A percentile compares a stretch with the other conserved stretches of the same genome.
phyloP scores from a whole-genome alignment of 2,888 invertebrate species.

The Chrysomela aeneicollis region DNA sequence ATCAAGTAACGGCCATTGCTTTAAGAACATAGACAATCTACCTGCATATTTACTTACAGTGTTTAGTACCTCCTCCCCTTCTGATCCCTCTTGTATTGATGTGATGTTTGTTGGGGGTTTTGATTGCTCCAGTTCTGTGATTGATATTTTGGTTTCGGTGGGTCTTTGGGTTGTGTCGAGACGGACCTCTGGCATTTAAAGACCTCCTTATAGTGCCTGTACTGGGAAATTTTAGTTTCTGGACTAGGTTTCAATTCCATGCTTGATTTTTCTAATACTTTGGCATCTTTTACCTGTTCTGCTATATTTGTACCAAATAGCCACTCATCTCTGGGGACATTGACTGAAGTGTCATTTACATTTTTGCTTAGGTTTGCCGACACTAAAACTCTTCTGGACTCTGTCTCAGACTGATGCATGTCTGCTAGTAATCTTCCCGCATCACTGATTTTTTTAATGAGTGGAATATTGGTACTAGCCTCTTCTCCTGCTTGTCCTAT shows the following conservation, averaged over 20 bases:
- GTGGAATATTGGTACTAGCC: slow-evolving; percentile 5
- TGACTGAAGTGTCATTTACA: background rate
- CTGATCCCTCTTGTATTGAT: slow-evolving; percentile 8
- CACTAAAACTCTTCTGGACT: background rate
- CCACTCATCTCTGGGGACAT: background rate
- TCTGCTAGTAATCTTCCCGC: slow-evolving; percentile 21
- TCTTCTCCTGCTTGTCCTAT: slow-evolving; percentile 16
- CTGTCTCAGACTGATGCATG: slow-evolving; percentile 23
- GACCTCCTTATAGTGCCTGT: background rate
- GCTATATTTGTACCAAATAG: too few species aligned
- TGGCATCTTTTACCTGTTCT: too few species aligned
- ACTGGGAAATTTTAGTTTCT: too few species aligned
- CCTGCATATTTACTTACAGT: background rate
- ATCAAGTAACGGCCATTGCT: too few species aligned
- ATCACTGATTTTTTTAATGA: slow-evolving; percentile 23
- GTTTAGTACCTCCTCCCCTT: slow-evolving; percentile 2
- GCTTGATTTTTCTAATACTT: too few species aligned
- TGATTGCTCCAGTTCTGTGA: slow-evolving; percentile 13
- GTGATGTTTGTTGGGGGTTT: background rate
- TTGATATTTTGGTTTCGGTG: slow-evolving; percentile 17
- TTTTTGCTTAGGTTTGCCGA: slow-evolving; percentile 14
- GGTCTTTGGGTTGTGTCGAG: slow-evolving; percentile 14
- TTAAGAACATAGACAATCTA: background rate
- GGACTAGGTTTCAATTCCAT: too few species aligned
- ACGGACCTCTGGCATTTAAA: slow-evolving; percentile 18